Percentiles rank a stretch among this genome's conserved stretches.
phyloP scores from a whole-genome alignment of 2,888 invertebrate genomes.

The Limnephilus marmoratus region DNA sequence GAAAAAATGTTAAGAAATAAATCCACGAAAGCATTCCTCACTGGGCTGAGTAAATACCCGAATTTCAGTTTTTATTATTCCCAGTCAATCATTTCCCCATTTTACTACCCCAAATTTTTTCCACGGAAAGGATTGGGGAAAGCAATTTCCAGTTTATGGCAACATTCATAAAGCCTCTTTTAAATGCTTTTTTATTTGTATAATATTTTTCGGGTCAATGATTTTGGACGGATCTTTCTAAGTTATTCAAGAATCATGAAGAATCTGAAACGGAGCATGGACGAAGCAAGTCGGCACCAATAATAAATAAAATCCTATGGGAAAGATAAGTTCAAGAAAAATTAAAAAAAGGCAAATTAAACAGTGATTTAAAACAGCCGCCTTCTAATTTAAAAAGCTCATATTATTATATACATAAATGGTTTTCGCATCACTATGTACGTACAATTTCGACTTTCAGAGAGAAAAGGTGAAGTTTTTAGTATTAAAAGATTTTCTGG shows the following conservation, averaged over 20 bases:
- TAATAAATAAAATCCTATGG: too few relatives aligned
- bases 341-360: not conserved
- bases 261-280: not conserved
- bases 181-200: not conserved
- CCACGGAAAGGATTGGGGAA: not conserved
- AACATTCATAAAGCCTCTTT: not conserved
- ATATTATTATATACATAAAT: too few relatives aligned
- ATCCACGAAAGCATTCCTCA: not conserved
- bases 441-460: too few relatives aligned
- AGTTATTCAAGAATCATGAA: not conserved
- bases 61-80: conserved; percentile 5
- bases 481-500: too few relatives aligned
- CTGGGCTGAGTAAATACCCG: not conserved
- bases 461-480: too few relatives aligned
- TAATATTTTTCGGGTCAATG: not conserved
- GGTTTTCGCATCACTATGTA: too few relatives aligned
- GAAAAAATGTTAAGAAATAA: conserved; percentile 3
- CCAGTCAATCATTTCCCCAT: conserved; percentile 24
- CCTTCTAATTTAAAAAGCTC: too few relatives aligned
- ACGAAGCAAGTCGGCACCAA: not conserved
- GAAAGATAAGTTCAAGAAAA: too few relatives aligned
- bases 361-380: not conserved
- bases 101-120: conserved; percentile 14
- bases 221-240: not conserved
- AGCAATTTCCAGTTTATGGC: conserved; percentile 25